phyloP scores from a whole-genome alignment of 2,888 invertebrate genomes.

The Folsomia manolachei region DNA sequence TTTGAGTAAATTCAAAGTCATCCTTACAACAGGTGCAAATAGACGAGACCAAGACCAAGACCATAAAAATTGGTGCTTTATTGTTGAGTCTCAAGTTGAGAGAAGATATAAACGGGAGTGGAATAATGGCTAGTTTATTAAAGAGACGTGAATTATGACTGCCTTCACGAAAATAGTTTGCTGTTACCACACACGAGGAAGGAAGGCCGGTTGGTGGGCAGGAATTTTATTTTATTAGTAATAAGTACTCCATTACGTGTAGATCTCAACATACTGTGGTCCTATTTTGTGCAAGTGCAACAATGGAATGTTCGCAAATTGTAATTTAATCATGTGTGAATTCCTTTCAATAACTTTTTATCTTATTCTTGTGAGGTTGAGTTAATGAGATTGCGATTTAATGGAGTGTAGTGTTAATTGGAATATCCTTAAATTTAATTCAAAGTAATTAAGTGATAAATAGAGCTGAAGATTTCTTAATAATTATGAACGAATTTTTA shows the following conservation, averaged over 20 bases:
- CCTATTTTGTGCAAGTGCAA: too few species aligned
- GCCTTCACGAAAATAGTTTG: background rate
- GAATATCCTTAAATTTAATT: background rate
- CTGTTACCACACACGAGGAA: background rate
- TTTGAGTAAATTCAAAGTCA: background rate
- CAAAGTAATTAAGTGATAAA: background rate
- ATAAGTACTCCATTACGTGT: too few species aligned
- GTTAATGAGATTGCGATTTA: too few species aligned
- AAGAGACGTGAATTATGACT: background rate
- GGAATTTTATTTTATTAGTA: too few species aligned
- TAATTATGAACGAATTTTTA: too few species aligned
- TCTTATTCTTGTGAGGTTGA: too few species aligned
- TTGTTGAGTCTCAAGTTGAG: background rate
- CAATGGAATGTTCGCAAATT: too few species aligned
- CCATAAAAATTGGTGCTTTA: background rate
- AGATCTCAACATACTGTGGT: too few species aligned
- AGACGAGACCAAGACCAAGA: background rate
- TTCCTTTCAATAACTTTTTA: too few species aligned
- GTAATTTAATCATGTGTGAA: too few species aligned
- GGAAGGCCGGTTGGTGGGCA: background rate
- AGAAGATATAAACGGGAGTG: too few species aligned
- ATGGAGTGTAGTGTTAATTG: background rate
- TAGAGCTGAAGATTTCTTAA: background rate
- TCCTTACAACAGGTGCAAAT: background rate
- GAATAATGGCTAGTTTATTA: background rate